Base-by-base conservation (phyloP, 30 jellyfish, hydroid and myxozoan genomes). In the Pelagia noctiluca region DNA sequence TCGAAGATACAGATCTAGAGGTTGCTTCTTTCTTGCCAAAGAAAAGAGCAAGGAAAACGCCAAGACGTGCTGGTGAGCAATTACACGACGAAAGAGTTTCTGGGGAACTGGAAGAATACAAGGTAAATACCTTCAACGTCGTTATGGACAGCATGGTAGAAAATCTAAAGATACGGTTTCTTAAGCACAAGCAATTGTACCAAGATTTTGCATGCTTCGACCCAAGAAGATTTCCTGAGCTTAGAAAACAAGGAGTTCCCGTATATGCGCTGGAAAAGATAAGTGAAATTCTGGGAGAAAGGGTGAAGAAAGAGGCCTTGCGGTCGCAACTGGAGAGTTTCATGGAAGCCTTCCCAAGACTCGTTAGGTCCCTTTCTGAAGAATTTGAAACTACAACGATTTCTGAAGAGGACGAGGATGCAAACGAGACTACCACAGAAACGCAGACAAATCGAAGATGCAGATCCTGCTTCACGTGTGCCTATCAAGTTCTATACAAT, bases 171-270 rank as follows among this genome's bases (percentile, higher is more conserved):
- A 48, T 5, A 65, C 22, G 75, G 25, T 67, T 81, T 48, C 32
- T 37, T 16, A 63, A 64, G 35, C 76, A 66, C 24, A 42, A 80
- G 84, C 25, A 22, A 65, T 30, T 80, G 85, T 80, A 80, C 91
- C 42, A 50, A 65, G 75, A 80, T 66, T 66, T 80, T 65, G 67
- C 91, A 35, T 80, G 75, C 85, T 49, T 80, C 18, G 85, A 50
- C 32, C 75, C 84, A 37, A 36, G 72, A n/a, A n/a, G n/a, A n/a
- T n/a, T n/a, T n/a, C n/a, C n/a, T n/a, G n/a, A n/a, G n/a, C n/a
- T n/a, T n/a, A n/a, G n/a, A n/a, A n/a, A n/a, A n/a, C n/a, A n/a
- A n/a, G n/a, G n/a, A n/a, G n/a, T n/a, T n/a, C n/a, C n/a, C n/a
- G n/a, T n/a, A n/a, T n/a, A n/a, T n/a, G n/a, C n/a, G n/a, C n/a